Base-by-base conservation (phyloP, 2,888 invertebrate species). In the Stomorhina lunata region DNA sequence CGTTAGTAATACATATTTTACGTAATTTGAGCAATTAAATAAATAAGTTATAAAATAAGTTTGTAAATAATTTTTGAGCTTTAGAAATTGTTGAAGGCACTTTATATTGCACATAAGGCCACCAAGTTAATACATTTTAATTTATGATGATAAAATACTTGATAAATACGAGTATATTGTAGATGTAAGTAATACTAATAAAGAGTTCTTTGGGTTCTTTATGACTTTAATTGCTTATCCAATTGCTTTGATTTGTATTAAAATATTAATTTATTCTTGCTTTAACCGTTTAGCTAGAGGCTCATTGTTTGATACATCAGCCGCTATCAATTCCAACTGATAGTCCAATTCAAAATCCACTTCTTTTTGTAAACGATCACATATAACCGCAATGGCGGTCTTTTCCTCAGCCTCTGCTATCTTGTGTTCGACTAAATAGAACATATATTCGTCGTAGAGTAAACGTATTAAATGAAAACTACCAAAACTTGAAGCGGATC, bases 381-480 rank as follows among this genome's bases (percentile, higher is more conserved):
- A 91, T 95, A 99, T 97, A 83, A 99, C 98, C 86, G 98, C 97
- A 89, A 99, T 98, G 80, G 98, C 97, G 85, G 98, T 97, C 89
- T 96, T 95, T 85, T 95, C 95, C 72, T 95, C 95, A 66, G 97
- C 97, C 88, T 95, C 94, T 53, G 99, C 98, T 43, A 99, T 98
- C 92, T 97, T 96, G 88, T 98, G 97, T 92, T 99, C 99, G 87
- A 99, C 97, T 88, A 99, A 93, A 92, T 98, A 99, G 92, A 98
- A 98, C 96, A 99, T 99, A 92, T 99, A 99, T 92, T 99, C 99
- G 92, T 99, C 99, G 92, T 98, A 99, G 78, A 99, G 94, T 88
- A 99, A 93, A 59, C 99, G 95, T 88, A 99, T 97, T 86, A 99
- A 94, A 92, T 99, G 99, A 93, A 99, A 99, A 85, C 98, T 98